Conservation (phyloP, 2,113 vertebrate species). For the Tangachromis dhanisi region DNA sequence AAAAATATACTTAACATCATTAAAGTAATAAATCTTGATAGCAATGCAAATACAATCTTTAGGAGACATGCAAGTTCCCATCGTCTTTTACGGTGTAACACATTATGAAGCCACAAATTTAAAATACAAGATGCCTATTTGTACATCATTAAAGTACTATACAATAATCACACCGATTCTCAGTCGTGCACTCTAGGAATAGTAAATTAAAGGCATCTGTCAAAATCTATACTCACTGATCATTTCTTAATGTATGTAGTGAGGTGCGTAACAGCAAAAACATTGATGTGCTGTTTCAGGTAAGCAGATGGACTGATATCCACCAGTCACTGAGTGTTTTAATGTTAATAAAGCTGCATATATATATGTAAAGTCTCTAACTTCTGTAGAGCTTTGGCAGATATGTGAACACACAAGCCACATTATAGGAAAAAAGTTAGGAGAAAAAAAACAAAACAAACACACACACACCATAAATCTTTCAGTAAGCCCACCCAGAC, state of each 20-base stretch:
- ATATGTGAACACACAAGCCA: neutral
- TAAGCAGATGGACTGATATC: neutral
- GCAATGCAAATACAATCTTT: neutral
- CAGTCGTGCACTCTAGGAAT: neutral
- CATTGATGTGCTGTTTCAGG: neutral
- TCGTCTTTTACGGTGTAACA: neutral
- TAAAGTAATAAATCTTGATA: neutral
- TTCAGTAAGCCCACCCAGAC: neutral
- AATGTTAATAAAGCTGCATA: neutral
- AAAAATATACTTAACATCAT: conserved; percentile 4
- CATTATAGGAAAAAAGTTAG: neutral
- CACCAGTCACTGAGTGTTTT: neutral
- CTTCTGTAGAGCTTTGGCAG: neutral
- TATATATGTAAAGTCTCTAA: neutral
- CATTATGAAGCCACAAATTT: neutral
- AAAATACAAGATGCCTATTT: neutral
- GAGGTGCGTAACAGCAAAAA: neutral
- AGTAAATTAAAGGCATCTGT: neutral
- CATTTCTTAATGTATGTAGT: neutral
- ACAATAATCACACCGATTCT: neutral
- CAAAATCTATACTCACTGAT: neutral
- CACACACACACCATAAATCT: neutral
- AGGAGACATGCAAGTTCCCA: neutral
- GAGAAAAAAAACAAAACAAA: neutral
- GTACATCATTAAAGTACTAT: neutral